A percentile compares a stretch with the other conserved stretches of the same genome.
Evolutionary conservation across 2,888 invertebrate genomes (phyloP).

Genomic region (Netelia inedita): DNA sequence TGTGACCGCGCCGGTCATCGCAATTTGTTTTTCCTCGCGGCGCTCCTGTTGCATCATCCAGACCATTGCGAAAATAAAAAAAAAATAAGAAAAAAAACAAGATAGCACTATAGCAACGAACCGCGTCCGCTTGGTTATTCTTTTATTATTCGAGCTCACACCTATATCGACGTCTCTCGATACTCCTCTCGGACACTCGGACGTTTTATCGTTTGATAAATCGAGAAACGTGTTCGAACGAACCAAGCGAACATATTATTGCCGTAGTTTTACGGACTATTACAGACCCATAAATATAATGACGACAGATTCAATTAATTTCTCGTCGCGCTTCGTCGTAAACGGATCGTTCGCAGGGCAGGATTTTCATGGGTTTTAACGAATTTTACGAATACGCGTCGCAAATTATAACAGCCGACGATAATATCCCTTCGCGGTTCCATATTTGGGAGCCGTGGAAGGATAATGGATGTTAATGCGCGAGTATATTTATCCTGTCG

Average conservation of each 20-base stretch:
- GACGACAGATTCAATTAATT: conserved; percentile 20
- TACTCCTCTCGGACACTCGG: no score
- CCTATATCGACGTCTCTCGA: no score
- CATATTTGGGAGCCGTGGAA: conserved; percentile 16
- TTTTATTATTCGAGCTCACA: no score
- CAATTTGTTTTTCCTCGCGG: conserved; percentile 46
- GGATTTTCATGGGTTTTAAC: not conserved
- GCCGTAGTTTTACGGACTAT: not conserved
- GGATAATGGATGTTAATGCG: not conserved
- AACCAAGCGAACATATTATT: not conserved
- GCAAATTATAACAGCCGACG: conserved; percentile 15
- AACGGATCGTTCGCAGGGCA: conserved; percentile 13
- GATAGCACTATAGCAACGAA: not conserved
- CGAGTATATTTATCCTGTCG: no score
- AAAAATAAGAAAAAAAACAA: conserved; percentile 11
- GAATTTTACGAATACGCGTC: conserved; percentile 8
- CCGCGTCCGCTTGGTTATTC: not conserved
- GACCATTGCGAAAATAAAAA: conserved; percentile 8
- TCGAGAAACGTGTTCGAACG: not conserved
- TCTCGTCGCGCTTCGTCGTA: not conserved
- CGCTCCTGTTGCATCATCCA: conserved; percentile 39
- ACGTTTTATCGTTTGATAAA: not conserved
- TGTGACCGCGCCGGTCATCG: conserved; percentile 51
- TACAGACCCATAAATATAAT: conserved; percentile 4
- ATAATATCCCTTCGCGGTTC: not conserved